Percentiles rank a stretch among this genome's conserved stretches.
These are phyloP conservation scores for Luscinia megarhynchos DNA, from an alignment of 2,797 vertebrate genomes.

Conservation along the genomic window DNA sequence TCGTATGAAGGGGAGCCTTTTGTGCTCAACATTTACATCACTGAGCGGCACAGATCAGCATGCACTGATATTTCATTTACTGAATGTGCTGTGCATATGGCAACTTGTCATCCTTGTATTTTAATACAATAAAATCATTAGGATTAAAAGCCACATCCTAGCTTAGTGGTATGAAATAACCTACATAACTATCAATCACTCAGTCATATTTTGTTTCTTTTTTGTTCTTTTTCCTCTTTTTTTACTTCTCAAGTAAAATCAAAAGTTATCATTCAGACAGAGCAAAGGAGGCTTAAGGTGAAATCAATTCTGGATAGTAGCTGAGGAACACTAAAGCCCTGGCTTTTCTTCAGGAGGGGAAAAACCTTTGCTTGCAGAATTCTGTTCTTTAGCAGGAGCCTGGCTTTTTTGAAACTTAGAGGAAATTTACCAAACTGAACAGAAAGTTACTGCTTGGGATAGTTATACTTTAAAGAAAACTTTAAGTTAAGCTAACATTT, in stretches of 20 bases:
- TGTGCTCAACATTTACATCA: background rate
- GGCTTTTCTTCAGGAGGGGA: background rate
- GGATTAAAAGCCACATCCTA: background rate
- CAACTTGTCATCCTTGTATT: background rate
- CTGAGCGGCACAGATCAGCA: background rate
- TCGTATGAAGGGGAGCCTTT: background rate
- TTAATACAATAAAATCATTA: background rate
- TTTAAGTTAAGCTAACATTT: background rate
- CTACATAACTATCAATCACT: background rate
- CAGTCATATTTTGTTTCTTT: background rate
- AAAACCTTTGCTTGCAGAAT: background rate
- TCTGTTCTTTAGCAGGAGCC: background rate
- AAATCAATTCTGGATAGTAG: conserved; percentile 24
- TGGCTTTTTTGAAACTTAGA: background rate
- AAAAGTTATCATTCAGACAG: background rate
- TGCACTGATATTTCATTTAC: background rate
- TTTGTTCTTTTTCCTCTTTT: background rate
- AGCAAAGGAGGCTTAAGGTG: conserved; percentile 11
- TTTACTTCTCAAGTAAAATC: background rate
- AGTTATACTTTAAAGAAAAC: background rate
- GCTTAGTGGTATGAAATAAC: background rate
- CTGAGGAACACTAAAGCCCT: background rate
- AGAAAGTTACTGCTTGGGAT: background rate
- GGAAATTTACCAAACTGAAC: background rate
- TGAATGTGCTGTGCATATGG: background rate